Evolutionary conservation across 2,113 vertebrate genomes (phyloP).

Genomic region (Garra rufa): DNA sequence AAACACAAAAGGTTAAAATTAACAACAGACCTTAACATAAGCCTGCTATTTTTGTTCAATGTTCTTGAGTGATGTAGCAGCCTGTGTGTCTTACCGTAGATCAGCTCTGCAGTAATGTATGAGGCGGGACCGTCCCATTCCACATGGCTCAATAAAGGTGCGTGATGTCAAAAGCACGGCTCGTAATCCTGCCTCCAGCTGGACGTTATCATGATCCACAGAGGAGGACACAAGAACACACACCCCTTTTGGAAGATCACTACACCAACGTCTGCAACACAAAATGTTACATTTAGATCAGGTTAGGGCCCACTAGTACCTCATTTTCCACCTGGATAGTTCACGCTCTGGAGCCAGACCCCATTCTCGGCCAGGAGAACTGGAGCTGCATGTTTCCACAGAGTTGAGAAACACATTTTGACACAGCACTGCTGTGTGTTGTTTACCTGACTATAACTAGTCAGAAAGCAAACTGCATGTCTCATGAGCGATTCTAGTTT

Average conservation of each 20-base stretch:
- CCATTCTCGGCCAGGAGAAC: background rate
- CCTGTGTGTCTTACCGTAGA: conserved; percentile 75
- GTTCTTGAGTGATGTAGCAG: background rate
- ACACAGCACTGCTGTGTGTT: too few relatives aligned
- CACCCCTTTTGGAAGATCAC: conserved; percentile 76
- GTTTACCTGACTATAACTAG: background rate
- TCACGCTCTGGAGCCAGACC: background rate
- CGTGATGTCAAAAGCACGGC: conserved; percentile 82
- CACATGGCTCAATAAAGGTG: conserved; percentile 81
- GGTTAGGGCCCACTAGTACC: background rate
- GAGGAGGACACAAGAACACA: conserved; percentile 82
- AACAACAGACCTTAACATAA: background rate
- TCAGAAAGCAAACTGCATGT: too few relatives aligned
- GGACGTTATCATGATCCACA: conserved; percentile 79
- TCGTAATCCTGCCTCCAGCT: conserved; percentile 74
- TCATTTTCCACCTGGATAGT: background rate
- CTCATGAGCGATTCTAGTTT: too few relatives aligned
- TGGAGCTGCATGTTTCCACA: background rate
- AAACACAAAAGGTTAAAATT: background rate
- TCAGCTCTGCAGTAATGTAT: conserved; percentile 86
- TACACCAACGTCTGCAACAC: conserved; percentile 77
- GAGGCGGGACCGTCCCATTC: conserved; percentile 77
- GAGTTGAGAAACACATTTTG: background rate
- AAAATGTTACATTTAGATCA: background rate
- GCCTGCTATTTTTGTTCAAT: background rate